Conservation (phyloP, 2,113 vertebrate genomes). For the Menidia beryllina region DNA sequence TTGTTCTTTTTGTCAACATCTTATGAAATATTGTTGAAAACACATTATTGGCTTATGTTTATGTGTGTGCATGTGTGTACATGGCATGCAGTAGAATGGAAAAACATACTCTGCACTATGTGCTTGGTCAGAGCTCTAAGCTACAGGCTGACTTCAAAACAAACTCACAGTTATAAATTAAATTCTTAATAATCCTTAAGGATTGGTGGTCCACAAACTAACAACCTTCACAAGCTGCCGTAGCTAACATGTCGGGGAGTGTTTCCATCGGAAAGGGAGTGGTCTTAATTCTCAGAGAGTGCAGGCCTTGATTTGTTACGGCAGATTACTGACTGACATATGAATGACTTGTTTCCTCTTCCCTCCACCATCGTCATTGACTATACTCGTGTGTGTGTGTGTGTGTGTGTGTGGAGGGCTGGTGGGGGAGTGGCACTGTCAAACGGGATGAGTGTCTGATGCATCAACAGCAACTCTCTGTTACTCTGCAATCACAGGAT, state of each 20-base stretch:
- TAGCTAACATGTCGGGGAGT: neutral
- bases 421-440: conserved; percentile 11
- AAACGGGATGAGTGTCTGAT: conserved; percentile 30
- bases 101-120: conserved; percentile 25
- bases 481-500: conserved; percentile 14
- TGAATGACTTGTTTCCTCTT: conserved; percentile 40
- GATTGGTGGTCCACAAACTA: neutral
- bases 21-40: conserved; percentile 33
- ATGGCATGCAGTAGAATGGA: conserved; percentile 14
- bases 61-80: conserved; percentile 6
- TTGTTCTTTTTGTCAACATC: conserved; percentile 13
- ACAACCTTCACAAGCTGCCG: neutral
- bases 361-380: conserved; percentile 22
- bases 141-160: conserved; percentile 31
- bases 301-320: conserved; percentile 30
- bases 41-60: neutral
- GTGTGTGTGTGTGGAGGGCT: neutral
- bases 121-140: conserved; percentile 2
- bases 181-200: conserved; percentile 6
- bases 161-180: conserved; percentile 1
- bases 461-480: conserved; percentile 42
- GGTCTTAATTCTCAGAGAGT: conserved; percentile 1
- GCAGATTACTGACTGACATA: conserved; percentile 45
- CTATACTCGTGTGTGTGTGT: neutral
- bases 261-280: neutral